These are phyloP conservation scores for Cacoxenus indagator DNA, from an alignment of 2,888 invertebrate genomes.

Conservation along the genomic window DNA sequence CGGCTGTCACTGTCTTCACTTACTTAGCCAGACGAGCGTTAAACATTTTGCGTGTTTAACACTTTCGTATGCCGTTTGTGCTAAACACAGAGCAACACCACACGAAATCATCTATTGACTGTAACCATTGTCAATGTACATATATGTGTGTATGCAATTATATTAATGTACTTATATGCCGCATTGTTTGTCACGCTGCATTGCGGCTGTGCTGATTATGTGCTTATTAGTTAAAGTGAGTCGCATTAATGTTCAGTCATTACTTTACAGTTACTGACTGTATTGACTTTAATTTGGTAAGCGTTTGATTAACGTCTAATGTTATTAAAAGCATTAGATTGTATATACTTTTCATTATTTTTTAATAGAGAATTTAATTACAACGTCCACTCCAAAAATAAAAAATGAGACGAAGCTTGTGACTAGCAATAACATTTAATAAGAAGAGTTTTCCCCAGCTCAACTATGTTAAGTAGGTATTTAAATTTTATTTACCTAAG, in stretches of 20 bases:
- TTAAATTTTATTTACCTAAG: too few relatives aligned
- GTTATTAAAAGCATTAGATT: too few relatives aligned
- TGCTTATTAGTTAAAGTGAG: constrained; percentile 10
- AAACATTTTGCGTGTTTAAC: constrained; percentile 16
- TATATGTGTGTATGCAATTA: neutral
- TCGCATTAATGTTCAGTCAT: neutral
- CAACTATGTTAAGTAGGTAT: too few relatives aligned
- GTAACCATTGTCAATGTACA: neutral
- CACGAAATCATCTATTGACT: neutral
- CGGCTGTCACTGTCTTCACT: constrained; percentile 2
- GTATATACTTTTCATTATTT: too few relatives aligned
- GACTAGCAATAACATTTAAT: too few relatives aligned
- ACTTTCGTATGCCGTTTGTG: neutral
- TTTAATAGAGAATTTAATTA: too few relatives aligned
- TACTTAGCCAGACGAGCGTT: constrained; percentile 11
- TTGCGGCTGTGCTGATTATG: constrained; percentile 16
- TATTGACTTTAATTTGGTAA: neutral
- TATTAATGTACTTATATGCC: constrained; percentile 13
- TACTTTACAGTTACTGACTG: neutral
- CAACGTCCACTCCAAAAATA: too few relatives aligned
- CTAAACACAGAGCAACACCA: neutral
- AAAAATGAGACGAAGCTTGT: too few relatives aligned
- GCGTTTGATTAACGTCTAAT: too few relatives aligned
- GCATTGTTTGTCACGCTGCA: constrained; percentile 21
- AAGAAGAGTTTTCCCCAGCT: too few relatives aligned